phyloP scores from a whole-genome alignment of 1,140 invertebrate genomes.

The Ostrea denselamellosa region DNA sequence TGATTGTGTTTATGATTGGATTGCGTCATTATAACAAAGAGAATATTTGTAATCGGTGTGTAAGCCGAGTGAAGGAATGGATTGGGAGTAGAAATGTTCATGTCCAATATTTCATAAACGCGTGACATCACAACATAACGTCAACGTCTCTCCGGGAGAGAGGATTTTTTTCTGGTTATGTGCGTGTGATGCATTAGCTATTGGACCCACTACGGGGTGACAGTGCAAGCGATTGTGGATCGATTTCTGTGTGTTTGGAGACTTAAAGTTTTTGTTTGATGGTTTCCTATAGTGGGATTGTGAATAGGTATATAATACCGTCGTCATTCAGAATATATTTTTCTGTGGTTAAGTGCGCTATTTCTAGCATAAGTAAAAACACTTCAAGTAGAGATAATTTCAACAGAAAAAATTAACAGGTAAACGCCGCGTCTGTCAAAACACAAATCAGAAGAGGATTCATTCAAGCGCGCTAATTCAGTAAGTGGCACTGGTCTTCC shows the following conservation, averaged over 20 bases:
- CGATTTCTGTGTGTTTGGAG: background rate
- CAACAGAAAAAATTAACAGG: slow-evolving; percentile 21
- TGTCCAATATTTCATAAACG: background rate
- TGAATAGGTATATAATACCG: background rate
- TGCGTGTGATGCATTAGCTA: background rate
- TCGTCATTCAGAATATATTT: background rate
- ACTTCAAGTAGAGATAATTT: slow-evolving; percentile 23
- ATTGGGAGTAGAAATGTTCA: background rate
- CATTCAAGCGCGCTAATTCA: slow-evolving; percentile 18
- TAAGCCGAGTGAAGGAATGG: background rate
- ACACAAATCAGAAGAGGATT: background rate
- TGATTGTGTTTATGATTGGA: background rate
- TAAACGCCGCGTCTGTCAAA: background rate
- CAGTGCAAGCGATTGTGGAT: slow-evolving; percentile 2
- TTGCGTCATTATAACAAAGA: background rate
- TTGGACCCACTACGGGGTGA: background rate
- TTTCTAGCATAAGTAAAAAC: background rate
- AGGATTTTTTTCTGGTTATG: background rate
- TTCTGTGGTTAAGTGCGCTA: slow-evolving; percentile 2
- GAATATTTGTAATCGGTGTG: background rate
- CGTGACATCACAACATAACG: slow-evolving; percentile 18
- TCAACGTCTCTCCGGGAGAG: background rate
- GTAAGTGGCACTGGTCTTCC: background rate
- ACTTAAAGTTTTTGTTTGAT: background rate
- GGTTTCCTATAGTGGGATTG: background rate